These are phyloP conservation scores for Malurus elegans DNA, from an alignment of 2,113 vertebrate genomes.

Conservation along the genomic window DNA sequence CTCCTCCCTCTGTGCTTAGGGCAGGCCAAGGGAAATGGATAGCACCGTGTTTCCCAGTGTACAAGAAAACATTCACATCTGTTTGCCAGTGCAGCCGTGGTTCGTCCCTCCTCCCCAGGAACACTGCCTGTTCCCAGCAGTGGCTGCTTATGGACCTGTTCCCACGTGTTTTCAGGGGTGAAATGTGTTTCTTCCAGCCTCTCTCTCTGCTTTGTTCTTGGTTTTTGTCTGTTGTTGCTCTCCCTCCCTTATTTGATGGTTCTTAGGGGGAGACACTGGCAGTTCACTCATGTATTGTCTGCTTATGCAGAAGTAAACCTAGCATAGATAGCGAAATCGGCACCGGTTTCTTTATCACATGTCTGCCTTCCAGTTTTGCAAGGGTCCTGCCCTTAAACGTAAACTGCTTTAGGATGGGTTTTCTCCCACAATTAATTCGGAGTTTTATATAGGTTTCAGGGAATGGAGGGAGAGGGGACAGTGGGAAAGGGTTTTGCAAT, in stretches of 20 bases:
- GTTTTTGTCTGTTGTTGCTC: not conserved
- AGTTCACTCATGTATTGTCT: not conserved
- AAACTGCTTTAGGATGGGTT: not conserved
- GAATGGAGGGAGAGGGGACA: not conserved
- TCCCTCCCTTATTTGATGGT: not conserved
- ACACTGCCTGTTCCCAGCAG: not conserved
- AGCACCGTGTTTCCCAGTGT: not conserved
- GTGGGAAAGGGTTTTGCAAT: not conserved
- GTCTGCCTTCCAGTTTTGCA: not conserved
- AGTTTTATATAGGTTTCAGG: not conserved
- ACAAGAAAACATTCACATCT: rapidly evolving
- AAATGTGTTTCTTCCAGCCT: not conserved
- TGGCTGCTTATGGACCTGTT: not conserved
- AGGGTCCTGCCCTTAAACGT: not conserved
- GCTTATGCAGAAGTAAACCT: not conserved
- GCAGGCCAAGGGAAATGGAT: not conserved
- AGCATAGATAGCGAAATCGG: not conserved
- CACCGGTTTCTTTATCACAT: rapidly evolving
- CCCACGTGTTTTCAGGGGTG: not conserved
- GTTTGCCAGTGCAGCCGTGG: not conserved
- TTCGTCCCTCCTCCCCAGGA: not conserved
- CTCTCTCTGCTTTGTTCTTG: not conserved
- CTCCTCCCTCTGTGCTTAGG: not conserved
- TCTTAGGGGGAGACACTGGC: not conserved
- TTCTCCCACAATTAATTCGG: not conserved